phyloP scores from a whole-genome alignment of 2,797 vertebrate species.

The Poeciliopsis gracilis region DNA sequence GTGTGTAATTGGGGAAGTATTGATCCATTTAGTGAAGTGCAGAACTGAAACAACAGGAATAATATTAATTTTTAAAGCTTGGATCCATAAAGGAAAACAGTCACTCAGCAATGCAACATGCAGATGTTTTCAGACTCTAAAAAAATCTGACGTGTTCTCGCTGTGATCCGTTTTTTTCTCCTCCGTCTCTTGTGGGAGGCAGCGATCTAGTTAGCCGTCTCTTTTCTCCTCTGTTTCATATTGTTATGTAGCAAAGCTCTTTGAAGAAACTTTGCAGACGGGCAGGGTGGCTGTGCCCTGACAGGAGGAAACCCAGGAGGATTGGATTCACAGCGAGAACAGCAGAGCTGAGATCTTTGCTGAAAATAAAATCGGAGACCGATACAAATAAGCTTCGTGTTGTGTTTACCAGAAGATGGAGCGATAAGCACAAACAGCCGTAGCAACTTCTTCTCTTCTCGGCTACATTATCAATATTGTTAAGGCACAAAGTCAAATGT shows the following conservation, averaged over 20 bases:
- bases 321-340: background rate
- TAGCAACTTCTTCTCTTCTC: background rate
- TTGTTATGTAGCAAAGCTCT: constrained; percentile 16
- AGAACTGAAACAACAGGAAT: background rate
- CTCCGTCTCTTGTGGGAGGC: constrained; percentile 13
- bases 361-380: background rate
- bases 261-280: constrained; percentile 42
- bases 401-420: background rate
- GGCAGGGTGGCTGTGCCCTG: constrained; percentile 22
- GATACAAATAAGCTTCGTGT: background rate
- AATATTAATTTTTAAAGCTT: background rate
- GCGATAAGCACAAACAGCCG: background rate
- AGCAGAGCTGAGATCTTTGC: background rate
- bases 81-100: background rate
- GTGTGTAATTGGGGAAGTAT: background rate
- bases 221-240: constrained; percentile 11
- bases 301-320: constrained; percentile 6
- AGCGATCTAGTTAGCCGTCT: constrained; percentile 22
- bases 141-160: background rate
- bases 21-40: background rate
- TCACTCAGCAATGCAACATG: background rate
- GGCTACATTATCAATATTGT: too few relatives aligned
- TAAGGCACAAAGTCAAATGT: background rate
- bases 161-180: constrained; percentile 5
- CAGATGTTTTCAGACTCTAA: background rate